Conservation (phyloP, 1,140 invertebrate genomes). For the Cylas formicarius region DNA sequence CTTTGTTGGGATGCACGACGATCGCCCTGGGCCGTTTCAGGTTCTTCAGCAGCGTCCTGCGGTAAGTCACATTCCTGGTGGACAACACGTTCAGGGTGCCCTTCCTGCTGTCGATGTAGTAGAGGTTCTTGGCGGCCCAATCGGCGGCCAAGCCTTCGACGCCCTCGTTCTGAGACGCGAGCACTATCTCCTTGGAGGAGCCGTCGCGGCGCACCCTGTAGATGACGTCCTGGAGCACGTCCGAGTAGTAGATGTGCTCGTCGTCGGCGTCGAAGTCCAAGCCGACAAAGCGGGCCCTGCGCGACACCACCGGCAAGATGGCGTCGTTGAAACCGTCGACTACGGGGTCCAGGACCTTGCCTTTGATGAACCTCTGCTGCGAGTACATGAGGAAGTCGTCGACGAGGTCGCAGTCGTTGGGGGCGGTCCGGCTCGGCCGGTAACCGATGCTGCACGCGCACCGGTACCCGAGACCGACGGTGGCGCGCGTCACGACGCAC, state of each 20-base stretch:
- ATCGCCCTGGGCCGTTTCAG: slow-evolving; percentile 89
- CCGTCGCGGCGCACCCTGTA: slow-evolving; percentile 86
- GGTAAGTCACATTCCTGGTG: slow-evolving; percentile 74
- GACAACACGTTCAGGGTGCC: slow-evolving; percentile 92
- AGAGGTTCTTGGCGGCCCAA: slow-evolving; percentile 95
- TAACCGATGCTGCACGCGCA: slow-evolving; percentile 94
- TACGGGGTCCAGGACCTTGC: slow-evolving; percentile 83
- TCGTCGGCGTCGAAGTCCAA: slow-evolving; percentile 90
- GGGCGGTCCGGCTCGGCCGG: slow-evolving; percentile 63
- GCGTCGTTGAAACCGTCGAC: slow-evolving; percentile 90
- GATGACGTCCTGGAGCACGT: slow-evolving; percentile 94
- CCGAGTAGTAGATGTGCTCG: slow-evolving; percentile 93
- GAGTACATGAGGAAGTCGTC: slow-evolving; percentile 95
- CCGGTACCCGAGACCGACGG: slow-evolving; percentile 76
- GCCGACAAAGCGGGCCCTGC: slow-evolving; percentile 86
- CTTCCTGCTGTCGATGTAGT: slow-evolving; percentile 95
- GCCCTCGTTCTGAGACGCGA: slow-evolving; percentile 94
- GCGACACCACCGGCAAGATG: slow-evolving; percentile 82
- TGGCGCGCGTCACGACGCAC: slow-evolving; percentile 83
- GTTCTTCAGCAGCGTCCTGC: slow-evolving; percentile 79
- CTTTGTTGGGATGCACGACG: slow-evolving; percentile 92
- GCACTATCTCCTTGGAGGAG: slow-evolving; percentile 80
- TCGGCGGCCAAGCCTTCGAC: slow-evolving; percentile 96
- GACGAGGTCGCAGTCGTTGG: slow-evolving; percentile 77
- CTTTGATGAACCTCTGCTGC: slow-evolving; percentile 94